phyloP scores from a whole-genome alignment of 2,888 invertebrate species.

The Pharmacophagus antenor region DNA sequence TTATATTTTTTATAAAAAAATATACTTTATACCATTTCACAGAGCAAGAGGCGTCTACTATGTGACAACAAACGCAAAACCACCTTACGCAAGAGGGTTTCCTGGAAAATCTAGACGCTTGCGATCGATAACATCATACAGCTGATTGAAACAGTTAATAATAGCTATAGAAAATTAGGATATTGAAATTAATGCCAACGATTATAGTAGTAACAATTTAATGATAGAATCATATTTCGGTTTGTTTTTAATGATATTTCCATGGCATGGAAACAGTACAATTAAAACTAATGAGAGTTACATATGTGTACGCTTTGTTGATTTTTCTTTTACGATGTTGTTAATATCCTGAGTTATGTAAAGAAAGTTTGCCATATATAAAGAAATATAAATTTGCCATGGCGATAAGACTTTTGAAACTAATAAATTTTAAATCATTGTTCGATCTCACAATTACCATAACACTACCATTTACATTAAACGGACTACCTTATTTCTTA shows the following conservation, averaged over 20 bases:
- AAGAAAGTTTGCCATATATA: too few relatives aligned
- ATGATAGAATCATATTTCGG: constrained; percentile 27
- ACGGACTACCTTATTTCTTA: too few relatives aligned
- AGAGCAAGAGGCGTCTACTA: constrained; percentile 93
- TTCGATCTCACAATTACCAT: too few relatives aligned
- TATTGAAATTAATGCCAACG: constrained; percentile 26
- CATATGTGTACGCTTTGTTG: too few relatives aligned
- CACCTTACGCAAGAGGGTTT: constrained; percentile 92
- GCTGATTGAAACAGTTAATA: constrained; percentile 46
- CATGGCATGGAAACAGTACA: background rate
- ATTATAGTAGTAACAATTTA: constrained; percentile 14
- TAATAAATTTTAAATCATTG: too few relatives aligned
- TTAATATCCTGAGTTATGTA: too few relatives aligned
- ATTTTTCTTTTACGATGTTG: too few relatives aligned
- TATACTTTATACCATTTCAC: constrained; percentile 42
- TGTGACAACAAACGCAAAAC: constrained; percentile 91
- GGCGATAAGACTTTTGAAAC: too few relatives aligned
- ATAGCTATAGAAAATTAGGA: constrained; percentile 13
- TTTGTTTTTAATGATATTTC: background rate
- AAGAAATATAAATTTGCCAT: too few relatives aligned
- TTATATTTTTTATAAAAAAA: background rate
- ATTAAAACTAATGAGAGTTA: too few relatives aligned
- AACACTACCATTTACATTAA: too few relatives aligned
- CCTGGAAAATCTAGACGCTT: constrained; percentile 82
- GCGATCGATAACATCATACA: constrained; percentile 57